These are phyloP conservation scores for Aphelinus certus DNA, from an alignment of 1,140 invertebrate genomes.

Conservation along the genomic window DNA sequence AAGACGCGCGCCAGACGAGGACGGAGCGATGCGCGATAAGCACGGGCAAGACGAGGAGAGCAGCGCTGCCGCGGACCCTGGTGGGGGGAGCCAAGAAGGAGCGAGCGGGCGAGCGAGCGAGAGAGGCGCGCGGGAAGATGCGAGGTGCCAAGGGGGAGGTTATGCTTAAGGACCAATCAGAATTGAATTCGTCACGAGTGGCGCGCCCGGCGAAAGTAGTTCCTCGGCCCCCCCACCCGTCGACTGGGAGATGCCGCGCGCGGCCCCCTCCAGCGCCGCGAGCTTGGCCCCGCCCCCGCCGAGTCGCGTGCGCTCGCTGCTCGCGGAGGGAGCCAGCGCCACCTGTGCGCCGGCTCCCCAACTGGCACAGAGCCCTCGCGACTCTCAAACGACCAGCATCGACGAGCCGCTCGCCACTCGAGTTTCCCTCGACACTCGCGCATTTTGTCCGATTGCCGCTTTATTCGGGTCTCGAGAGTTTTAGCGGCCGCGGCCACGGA, in stretches of 20 bases:
- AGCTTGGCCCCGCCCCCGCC: slow-evolving; percentile 46
- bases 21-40: slow-evolving; percentile 24
- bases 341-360: slow-evolving; percentile 52
- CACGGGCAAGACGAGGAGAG: slow-evolving; percentile 27
- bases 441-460: background rate
- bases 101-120: slow-evolving; percentile 36
- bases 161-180: slow-evolving; percentile 67
- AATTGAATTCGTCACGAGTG: slow-evolving; percentile 67
- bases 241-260: slow-evolving; percentile 23
- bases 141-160: slow-evolving; percentile 58
- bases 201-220: slow-evolving; percentile 60
- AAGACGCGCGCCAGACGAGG: slow-evolving; percentile 43
- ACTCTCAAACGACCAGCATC: slow-evolving; percentile 65
- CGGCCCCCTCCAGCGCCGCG: slow-evolving; percentile 52
- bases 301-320: background rate
- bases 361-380: slow-evolving; percentile 61
- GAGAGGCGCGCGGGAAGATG: slow-evolving; percentile 39
- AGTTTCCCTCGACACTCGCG: background rate
- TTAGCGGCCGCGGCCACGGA: no score
- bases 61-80: slow-evolving; percentile 24
- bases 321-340: slow-evolving; percentile 47
- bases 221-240: slow-evolving; percentile 22
- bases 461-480: background rate
- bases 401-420: slow-evolving; percentile 24
- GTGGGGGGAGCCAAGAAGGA: slow-evolving; percentile 4